phyloP scores from a whole-genome alignment of 2,113 vertebrate genomes.

The Forbesichthys papilliferus region DNA sequence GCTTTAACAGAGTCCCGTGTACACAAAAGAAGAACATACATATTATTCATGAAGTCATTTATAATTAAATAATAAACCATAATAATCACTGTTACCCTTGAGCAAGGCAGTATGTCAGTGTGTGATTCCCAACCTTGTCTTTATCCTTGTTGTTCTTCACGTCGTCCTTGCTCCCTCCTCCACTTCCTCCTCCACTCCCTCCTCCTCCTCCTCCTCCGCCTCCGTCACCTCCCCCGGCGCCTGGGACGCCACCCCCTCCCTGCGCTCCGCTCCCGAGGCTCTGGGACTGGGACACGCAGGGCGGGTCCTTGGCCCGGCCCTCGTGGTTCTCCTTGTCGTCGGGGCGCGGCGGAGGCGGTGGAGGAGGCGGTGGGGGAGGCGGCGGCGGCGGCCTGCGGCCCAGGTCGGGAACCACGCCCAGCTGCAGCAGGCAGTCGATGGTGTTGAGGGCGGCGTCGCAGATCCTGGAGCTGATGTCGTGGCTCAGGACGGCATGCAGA shows the following conservation, averaged over 20 bases:
- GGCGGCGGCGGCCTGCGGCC: constrained; percentile 71
- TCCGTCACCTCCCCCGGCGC: constrained; percentile 74
- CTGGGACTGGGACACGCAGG: constrained; percentile 57
- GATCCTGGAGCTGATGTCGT: constrained; percentile 96
- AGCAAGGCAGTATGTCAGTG: no score
- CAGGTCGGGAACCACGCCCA: constrained; percentile 90
- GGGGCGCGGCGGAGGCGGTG: constrained; percentile 68
- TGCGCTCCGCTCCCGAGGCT: constrained; percentile 64
- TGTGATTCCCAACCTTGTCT: constrained; percentile 67
- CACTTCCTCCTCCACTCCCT: constrained; percentile 76
- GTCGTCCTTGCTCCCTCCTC: constrained; percentile 81
- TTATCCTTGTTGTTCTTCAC: constrained; percentile 89
- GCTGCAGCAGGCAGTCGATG: constrained; percentile 94
- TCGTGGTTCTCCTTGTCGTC: constrained; percentile 72
- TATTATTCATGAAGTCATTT: no score
- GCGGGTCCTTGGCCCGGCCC: constrained; percentile 40
- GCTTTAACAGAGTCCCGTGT: no score
- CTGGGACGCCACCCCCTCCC: constrained; percentile 75
- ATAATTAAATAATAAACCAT: no score
- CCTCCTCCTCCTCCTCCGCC: constrained; percentile 72
- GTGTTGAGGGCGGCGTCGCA: constrained; percentile 95
- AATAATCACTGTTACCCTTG: no score
- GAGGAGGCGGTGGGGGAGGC: no score
- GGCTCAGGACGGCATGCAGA: constrained; percentile 92
- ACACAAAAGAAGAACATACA: no score